Percentiles rank a stretch among this genome's conserved stretches.
phyloP scores from a whole-genome alignment of 2,797 vertebrate genomes.

The Acanthopagrus latus region DNA sequence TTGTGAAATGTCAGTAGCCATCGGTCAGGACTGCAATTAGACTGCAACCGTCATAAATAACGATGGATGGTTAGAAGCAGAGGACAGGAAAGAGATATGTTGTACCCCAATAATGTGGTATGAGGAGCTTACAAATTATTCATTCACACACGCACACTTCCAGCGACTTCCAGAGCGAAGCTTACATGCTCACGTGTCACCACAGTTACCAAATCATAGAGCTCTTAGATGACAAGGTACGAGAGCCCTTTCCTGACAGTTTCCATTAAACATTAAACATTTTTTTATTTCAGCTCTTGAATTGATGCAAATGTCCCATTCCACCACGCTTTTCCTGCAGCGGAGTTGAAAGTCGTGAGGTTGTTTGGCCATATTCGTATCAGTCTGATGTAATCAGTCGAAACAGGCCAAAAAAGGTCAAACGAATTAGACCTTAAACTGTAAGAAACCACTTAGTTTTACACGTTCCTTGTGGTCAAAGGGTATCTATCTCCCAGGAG shows the following conservation, averaged over 20 bases:
- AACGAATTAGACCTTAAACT: not conserved
- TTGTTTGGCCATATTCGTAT: not conserved
- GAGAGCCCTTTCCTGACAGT: not conserved
- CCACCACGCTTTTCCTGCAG: not conserved
- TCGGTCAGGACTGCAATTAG: not conserved
- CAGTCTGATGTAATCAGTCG: not conserved
- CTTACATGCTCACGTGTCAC: not conserved
- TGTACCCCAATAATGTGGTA: not conserved
- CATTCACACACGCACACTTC: not conserved
- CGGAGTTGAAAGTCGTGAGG: not conserved
- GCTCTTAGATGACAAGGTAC: not conserved
- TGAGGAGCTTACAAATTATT: not conserved
- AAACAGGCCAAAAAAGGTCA: not conserved
- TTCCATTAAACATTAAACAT: too few species aligned
- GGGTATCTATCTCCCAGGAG: not conserved
- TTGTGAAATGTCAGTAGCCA: not conserved
- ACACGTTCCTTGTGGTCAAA: not conserved
- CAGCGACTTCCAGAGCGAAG: not conserved
- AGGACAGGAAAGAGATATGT: not conserved
- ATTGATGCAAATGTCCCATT: not conserved
- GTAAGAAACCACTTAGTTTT: not conserved
- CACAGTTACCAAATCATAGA: not conserved
- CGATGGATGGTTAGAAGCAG: not conserved
- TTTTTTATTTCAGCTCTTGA: constrained; percentile 15
- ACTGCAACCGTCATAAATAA: constrained; percentile 12